A percentile compares a stretch with the other conserved stretches of the same genome.
Conservation (phyloP, 2,888 invertebrate species). For the Cecidostiba fungosa region DNA sequence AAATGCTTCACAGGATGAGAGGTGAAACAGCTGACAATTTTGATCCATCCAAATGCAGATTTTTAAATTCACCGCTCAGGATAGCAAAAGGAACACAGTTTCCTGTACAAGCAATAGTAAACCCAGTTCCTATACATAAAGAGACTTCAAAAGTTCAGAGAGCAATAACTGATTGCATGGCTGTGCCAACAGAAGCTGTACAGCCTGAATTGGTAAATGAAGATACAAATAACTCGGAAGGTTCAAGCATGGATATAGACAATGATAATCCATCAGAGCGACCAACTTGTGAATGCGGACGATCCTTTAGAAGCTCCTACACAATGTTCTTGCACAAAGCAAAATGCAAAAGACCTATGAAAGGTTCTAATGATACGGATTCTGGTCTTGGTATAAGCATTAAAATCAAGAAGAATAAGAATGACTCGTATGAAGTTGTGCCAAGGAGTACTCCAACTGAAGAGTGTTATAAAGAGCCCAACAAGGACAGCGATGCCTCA, state of each 20-base stretch:
- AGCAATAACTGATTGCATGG: conserved; percentile 38
- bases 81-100: conserved; percentile 12
- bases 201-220: conserved; percentile 38
- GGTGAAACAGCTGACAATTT: conserved; percentile 71
- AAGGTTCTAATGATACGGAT: conserved; percentile 72
- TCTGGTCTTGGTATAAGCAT: conserved; percentile 76
- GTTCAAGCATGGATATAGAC: conserved; percentile 30
- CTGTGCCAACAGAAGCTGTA: conserved; percentile 13
- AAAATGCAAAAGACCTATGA: conserved; percentile 66
- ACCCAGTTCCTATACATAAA: conserved; percentile 22
- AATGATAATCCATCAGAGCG: conserved; percentile 27
- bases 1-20: conserved; percentile 61
- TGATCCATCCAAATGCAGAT: conserved; percentile 63
- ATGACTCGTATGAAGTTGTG: conserved; percentile 77
- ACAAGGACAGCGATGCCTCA: conserved; percentile 61
- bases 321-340: conserved; percentile 72
- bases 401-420: conserved; percentile 76
- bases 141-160: conserved; percentile 45
- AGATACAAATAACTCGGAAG: conserved; percentile 33
- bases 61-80: conserved; percentile 67
- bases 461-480: conserved; percentile 64
- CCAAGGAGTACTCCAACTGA: conserved; percentile 69
- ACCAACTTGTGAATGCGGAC: conserved; percentile 71
- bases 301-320: conserved; percentile 72
- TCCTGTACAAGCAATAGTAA: conserved; percentile 19